phyloP scores from a whole-genome alignment of 2,888 invertebrate species.

The Caenorhabditis macrosperma region DNA sequence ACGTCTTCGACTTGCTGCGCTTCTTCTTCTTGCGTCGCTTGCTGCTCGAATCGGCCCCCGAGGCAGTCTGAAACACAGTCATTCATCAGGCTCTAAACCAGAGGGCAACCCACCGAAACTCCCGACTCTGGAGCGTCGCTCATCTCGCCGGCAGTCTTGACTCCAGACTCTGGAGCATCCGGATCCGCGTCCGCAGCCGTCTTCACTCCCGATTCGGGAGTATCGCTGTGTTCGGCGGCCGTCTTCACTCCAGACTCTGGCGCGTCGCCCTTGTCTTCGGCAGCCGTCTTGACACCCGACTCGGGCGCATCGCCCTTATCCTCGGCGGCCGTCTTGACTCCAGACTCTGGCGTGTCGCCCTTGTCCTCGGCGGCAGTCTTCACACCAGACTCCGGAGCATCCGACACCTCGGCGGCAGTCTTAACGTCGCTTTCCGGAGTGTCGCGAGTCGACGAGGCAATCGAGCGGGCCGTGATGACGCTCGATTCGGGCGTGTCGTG shows the following conservation, averaged over 20 bases:
- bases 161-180: conserved; percentile 17
- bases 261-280: conserved; percentile 1
- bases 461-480: conserved; percentile 23
- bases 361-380: conserved; percentile 37
- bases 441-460: conserved; percentile 15
- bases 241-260: conserved; percentile 47
- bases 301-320: conserved; percentile 35
- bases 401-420: conserved; percentile 19
- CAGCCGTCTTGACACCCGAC: conserved; percentile 33
- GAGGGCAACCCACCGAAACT: neutral
- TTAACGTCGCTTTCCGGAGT: conserved; percentile 43
- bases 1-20: neutral
- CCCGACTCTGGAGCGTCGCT: conserved; percentile 27
- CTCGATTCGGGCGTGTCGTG: conserved; percentile 43
- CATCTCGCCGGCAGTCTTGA: conserved; percentile 25
- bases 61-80: neutral
- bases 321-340: conserved; percentile 39
- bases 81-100: neutral
- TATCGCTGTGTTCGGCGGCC: conserved; percentile 14
- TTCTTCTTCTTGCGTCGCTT: neutral
- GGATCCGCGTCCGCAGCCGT: conserved; percentile 20
- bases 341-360: conserved; percentile 26
- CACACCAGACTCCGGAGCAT: conserved; percentile 41
- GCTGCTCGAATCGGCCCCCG: neutral
- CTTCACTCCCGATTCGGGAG: conserved; percentile 41